Conservation (phyloP, 2,888 invertebrate genomes). For the Lycocerus yunnanus region DNA sequence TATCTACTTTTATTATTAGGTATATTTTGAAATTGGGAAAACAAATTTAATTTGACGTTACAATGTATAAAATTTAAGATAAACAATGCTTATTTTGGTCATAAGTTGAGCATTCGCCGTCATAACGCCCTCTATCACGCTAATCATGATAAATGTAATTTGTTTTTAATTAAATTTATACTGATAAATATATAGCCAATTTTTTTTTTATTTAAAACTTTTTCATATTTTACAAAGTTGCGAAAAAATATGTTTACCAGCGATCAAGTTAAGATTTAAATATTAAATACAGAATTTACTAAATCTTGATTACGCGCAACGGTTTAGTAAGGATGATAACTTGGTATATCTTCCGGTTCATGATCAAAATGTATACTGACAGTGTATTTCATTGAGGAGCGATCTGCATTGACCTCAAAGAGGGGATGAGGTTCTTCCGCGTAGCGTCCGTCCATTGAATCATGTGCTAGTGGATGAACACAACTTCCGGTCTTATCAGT, state of each 20-base stretch:
- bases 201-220: not conserved
- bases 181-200: too few relatives aligned
- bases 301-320: not conserved
- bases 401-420: slow-evolving; percentile 31
- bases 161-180: not conserved
- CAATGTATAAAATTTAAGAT: too few relatives aligned
- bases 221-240: not conserved
- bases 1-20: not conserved
- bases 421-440: slow-evolving; percentile 38
- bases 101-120: not conserved
- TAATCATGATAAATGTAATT: too few relatives aligned
- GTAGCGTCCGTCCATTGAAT: slow-evolving; percentile 41
- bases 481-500: slow-evolving; percentile 43
- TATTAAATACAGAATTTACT: not conserved
- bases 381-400: slow-evolving; percentile 34
- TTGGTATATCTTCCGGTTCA: slow-evolving; percentile 15
- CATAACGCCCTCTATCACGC: not conserved
- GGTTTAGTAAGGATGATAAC: not conserved
- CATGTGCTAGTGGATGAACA: slow-evolving; percentile 41
- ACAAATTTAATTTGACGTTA: too few relatives aligned
- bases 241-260: not conserved
- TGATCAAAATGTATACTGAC: slow-evolving; percentile 28
- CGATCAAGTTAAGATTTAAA: not conserved
- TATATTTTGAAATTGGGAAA: too few relatives aligned
- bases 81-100: not conserved